Percentiles rank a stretch among this genome's conserved stretches.
Evolutionary conservation across 2,888 invertebrate genomes (phyloP).

Genomic region (Bombyx huttoni): DNA sequence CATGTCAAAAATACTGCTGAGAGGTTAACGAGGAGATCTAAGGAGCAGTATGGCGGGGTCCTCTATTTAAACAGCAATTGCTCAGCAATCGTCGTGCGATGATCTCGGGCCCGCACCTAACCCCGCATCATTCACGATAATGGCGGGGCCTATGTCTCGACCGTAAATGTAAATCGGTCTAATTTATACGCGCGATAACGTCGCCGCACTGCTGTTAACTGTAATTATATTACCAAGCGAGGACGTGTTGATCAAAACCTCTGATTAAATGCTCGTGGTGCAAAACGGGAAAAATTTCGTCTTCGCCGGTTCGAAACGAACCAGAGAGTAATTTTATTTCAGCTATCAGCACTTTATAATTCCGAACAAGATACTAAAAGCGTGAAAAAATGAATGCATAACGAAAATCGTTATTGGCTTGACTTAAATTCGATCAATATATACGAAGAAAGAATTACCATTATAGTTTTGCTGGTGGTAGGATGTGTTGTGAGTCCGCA

Average conservation of each 20-base stretch:
- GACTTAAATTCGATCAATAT: not conserved
- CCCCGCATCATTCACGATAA: constrained; percentile 66
- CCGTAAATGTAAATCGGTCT: constrained; percentile 70
- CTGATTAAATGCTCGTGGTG: constrained; percentile 57
- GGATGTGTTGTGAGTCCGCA: too few relatives aligned
- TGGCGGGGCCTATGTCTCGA: constrained; percentile 59
- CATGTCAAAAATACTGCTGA: not conserved
- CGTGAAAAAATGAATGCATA: not conserved
- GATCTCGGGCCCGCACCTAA: constrained; percentile 48
- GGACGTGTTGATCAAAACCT: constrained; percentile 70
- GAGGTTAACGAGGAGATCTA: not conserved
- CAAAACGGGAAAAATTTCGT: constrained; percentile 40
- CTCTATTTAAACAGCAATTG: constrained; percentile 12
- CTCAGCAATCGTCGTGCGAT: constrained; percentile 26
- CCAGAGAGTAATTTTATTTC: constrained; percentile 1
- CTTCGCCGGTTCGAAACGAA: constrained; percentile 16
- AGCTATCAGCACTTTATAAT: constrained; percentile 1
- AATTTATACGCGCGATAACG: constrained; percentile 72
- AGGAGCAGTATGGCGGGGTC: constrained; percentile 6
- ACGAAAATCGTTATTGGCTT: not conserved
- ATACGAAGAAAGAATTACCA: not conserved
- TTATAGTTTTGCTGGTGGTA: too few relatives aligned
- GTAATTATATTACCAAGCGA: constrained; percentile 70
- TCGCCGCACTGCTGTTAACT: constrained; percentile 69
- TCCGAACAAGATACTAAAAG: not conserved